Conservation (phyloP, 2,113 vertebrate species). For the Lycocorax pyrrhopterus region DNA sequence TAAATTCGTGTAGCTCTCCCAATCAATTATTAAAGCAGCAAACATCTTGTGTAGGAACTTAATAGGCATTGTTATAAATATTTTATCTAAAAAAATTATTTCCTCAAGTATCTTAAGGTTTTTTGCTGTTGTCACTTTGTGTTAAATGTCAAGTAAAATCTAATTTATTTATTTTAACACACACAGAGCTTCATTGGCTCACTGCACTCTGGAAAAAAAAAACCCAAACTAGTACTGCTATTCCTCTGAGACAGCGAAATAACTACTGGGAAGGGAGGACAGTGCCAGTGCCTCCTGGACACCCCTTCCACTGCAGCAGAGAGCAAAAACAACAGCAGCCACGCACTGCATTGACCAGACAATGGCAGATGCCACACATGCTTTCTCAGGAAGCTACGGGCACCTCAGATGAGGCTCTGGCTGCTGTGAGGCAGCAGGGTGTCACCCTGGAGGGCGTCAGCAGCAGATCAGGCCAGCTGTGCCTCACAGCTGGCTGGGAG, state of each 20-base stretch:
- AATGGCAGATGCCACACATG: neutral
- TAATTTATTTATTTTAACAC: slow-evolving; percentile 58
- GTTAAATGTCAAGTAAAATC: slow-evolving; percentile 56
- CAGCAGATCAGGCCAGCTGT: neutral
- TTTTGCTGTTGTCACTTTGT: slow-evolving; percentile 36
- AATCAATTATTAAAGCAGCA: slow-evolving; percentile 61
- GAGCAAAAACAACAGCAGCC: neutral
- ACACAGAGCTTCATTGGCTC: neutral
- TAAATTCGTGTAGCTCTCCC: neutral
- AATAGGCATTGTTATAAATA: slow-evolving; percentile 42
- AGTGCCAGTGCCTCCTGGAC: neutral
- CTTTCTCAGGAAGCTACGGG: neutral
- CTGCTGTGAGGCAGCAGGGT: neutral
- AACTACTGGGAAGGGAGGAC: neutral
- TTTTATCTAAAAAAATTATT: slow-evolving; percentile 62
- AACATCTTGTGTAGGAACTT: slow-evolving; percentile 42
- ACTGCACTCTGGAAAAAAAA: neutral
- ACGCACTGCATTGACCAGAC: neutral
- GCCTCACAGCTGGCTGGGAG: neutral
- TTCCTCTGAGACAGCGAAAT: neutral
- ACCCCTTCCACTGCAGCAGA: neutral
- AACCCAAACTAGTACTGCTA: neutral
- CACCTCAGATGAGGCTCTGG: neutral
- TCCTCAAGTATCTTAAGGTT: slow-evolving; percentile 38
- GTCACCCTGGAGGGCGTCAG: neutral